These are phyloP conservation scores for Perodicticus potto DNA, from an alignment of 2,797 vertebrate genomes.

Conservation along the genomic window DNA sequence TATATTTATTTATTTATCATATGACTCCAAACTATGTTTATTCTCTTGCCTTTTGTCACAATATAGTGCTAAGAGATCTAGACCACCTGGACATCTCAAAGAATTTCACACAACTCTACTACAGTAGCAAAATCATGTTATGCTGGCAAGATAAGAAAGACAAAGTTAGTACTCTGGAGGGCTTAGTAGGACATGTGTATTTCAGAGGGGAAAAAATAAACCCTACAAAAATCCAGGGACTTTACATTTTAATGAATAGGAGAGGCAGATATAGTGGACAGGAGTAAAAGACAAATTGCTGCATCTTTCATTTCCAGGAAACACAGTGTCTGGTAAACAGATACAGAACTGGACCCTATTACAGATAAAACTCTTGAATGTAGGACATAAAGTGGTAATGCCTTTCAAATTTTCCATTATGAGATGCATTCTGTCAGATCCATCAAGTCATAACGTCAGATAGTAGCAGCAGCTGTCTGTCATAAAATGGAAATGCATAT, in stretches of 20 bases:
- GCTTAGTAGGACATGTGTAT: not conserved
- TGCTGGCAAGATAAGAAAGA: slow-evolving; percentile 9
- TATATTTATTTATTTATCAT: slow-evolving; percentile 22
- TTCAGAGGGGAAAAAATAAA: not conserved
- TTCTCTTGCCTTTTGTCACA: not conserved
- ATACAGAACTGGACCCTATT: not conserved
- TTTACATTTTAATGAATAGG: not conserved
- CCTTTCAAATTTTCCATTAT: not conserved
- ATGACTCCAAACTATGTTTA: not conserved
- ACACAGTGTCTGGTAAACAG: not conserved
- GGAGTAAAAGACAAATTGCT: not conserved
- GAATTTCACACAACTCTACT: not conserved
- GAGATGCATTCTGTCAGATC: not conserved
- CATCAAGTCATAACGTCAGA: not conserved
- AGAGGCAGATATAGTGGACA: not conserved
- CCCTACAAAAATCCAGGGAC: not conserved
- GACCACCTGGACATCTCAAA: not conserved
- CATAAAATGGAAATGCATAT: not conserved
- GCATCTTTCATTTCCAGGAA: not conserved
- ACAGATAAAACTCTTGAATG: not conserved
- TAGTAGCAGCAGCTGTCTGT: not conserved
- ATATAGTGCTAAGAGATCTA: not conserved
- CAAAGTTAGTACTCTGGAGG: not conserved
- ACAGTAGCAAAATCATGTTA: not conserved
- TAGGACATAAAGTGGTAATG: not conserved